A percentile compares a stretch with the other conserved stretches of the same genome.
Conservation (phyloP, 2,888 invertebrate species). For the Drosophila eohydei region DNA sequence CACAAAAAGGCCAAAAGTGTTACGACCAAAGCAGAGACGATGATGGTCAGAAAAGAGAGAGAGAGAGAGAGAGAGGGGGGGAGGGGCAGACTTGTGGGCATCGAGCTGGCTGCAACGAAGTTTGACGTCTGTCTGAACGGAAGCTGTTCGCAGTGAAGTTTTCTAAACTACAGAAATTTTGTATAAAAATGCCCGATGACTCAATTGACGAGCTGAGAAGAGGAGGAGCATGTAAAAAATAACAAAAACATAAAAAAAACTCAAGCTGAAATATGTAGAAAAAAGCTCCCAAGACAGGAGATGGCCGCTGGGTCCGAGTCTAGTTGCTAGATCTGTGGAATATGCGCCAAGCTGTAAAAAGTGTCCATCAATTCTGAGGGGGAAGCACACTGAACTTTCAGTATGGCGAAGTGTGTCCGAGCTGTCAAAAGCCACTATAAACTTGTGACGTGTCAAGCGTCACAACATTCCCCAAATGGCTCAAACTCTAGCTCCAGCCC, state of each 20-base stretch:
- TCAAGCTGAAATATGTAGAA: constrained; percentile 52
- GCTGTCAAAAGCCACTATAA: constrained; percentile 84
- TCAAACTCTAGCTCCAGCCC: constrained; percentile 5
- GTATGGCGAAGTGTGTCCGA: constrained; percentile 76
- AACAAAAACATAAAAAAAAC: constrained; percentile 25
- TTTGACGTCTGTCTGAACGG: constrained; percentile 53
- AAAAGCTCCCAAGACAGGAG: constrained; percentile 68
- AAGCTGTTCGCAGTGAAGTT: constrained; percentile 52
- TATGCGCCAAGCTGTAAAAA: constrained; percentile 46
- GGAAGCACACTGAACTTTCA: constrained; percentile 51
- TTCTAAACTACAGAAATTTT: constrained; percentile 50
- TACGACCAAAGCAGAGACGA: constrained; percentile 40
- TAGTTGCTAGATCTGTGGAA: constrained; percentile 55
- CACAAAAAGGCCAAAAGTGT: constrained; percentile 67
- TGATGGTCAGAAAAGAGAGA: constrained; percentile 36
- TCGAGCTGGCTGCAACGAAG: constrained; percentile 45
- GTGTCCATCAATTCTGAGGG: constrained; percentile 28
- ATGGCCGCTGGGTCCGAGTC: constrained; percentile 18
- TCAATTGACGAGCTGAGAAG: constrained; percentile 41
- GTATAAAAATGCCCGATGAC: constrained; percentile 54
- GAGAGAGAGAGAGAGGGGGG: background rate
- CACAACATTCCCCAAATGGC: constrained; percentile 68
- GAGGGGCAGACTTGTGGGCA: background rate
- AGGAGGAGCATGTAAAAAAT: constrained; percentile 8
- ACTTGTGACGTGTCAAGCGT: constrained; percentile 82